Evolutionary conservation across 92 coral and sea anemone species (phyloP), one percentile per base, ranked within the genome.

Genomic region (Porites rus): DNA sequence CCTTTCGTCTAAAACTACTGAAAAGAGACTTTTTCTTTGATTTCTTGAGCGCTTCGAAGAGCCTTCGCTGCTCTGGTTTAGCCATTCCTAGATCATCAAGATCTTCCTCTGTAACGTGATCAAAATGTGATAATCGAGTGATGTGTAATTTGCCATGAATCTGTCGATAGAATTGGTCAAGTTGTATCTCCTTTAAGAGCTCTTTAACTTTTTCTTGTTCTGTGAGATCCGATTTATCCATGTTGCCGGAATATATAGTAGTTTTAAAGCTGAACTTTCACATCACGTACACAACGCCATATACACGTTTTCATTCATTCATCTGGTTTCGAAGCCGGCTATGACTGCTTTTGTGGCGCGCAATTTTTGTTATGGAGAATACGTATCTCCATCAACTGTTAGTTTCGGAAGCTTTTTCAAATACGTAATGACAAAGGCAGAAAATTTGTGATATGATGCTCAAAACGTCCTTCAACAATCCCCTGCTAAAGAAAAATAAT

Each of bases 11-110:
- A 81, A 97, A 95, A 24, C 99, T 93, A 51, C 93, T 88, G 54
- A 91, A 92, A 7, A 95, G 63, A 0, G 93, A 66, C 70, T 91
- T 96, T 79, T 90, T 93, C 88, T 88, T 95, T 24, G 92, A 90
- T 78, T 95, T 97, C 84, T 93, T 97, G 11, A 97, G 62, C 59
- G 99, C 97, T 28, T 97, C 98, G 60, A 92, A 90, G 46, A 97
- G 81, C 38, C 99, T 90, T 75, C 99, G 69, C 83, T 95, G 97
- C 59, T 95, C 99, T 2, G 99, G 99, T 80, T 95, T 97, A 20
- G 99, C 94, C 98, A 97, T 93, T 10, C 96, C 96, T n/a, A 97
- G 88, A 31, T 80, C 96, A 65, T 89, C 91, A 7, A 97, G 87
- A 82, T 97, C 99, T 13, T 80, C 76, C 59, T 92, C 98, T 9